A percentile compares a stretch with the other conserved stretches of the same genome.
Evolutionary conservation across 1,140 invertebrate species (phyloP).

Genomic region (Scaptomyza montana): DNA sequence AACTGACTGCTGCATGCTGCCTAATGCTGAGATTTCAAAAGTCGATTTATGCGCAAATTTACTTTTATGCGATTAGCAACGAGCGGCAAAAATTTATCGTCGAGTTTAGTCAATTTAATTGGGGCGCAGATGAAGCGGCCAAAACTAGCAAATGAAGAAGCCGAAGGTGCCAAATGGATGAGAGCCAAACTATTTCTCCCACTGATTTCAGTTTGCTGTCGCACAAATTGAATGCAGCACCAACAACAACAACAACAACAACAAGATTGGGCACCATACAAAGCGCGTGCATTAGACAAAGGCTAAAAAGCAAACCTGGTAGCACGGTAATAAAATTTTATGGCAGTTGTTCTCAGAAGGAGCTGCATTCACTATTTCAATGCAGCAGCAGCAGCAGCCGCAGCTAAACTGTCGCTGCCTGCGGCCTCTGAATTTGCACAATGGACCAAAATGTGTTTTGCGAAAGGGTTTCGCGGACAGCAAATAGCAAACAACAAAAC

Average conservation of each 20-base stretch:
- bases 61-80: constrained; percentile 81
- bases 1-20: constrained; percentile 11
- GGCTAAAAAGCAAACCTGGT: constrained; percentile 63
- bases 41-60: constrained; percentile 81
- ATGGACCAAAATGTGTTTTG: constrained; percentile 35
- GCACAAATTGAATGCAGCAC: background rate
- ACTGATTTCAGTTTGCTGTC: background rate
- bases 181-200: constrained; percentile 8
- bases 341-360: constrained; percentile 51
- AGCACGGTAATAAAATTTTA: constrained; percentile 78
- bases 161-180: constrained; percentile 56
- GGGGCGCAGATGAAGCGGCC: constrained; percentile 54
- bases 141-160: constrained; percentile 32
- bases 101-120: constrained; percentile 82
- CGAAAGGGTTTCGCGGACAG: constrained; percentile 16
- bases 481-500: background rate
- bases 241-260: constrained; percentile 3
- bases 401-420: constrained; percentile 18
- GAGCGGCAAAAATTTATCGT: constrained; percentile 76
- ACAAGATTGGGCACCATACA: constrained; percentile 2
- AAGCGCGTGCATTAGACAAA: constrained; percentile 61
- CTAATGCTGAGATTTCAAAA: constrained; percentile 51
- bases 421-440: constrained; percentile 57
- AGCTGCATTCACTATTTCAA: constrained; percentile 44
- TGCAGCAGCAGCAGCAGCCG: constrained; percentile 14